Base-by-base conservation (phyloP, 2,888 invertebrate genomes). In the Polydrusus cervinus region DNA sequence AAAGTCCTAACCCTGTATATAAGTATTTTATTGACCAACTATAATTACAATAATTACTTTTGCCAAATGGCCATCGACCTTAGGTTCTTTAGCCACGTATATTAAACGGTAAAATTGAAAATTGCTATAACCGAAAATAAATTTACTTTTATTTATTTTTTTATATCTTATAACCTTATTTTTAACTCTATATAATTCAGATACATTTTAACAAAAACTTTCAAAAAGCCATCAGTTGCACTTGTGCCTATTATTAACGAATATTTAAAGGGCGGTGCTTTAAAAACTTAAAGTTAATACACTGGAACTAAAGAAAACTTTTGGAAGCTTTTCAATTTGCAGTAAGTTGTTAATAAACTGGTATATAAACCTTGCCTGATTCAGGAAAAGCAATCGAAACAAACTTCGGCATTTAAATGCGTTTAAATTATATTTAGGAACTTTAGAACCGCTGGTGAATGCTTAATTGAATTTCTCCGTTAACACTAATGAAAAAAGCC, bases 391-490 rank as follows among this genome's bases (percentile, higher is more conserved):
- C 51, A 51, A 51, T 51, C 51, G 51, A 51, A 51, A 51, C 51
- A 51, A 51, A 51, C 51, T 51, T 51, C 13, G 51, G 51, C 51
- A 51, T 51, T 51, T 51, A 51, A 51, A 51, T 51, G 51, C 51
- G 51, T 51, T 20, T 51, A 20, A 51, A 51, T 51, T 51, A 51
- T 51, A 51, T 51, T 51, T 51, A 51, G 51, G 20, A 20, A 51
- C 51, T 51, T 51, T 20, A 20, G 51, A 51, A 51, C 51, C 51
- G 51, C 11, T 20, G 51, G 51, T 51, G 51, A 51, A 51, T 51
- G 51, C 51, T 71, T 64, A 71, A 71, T 71, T 71, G 53, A 53
- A 64, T 71, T 64, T 61, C 64, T 71, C 55, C 53, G 71, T 71
- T 60, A 55, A 64, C 53, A 43, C 64, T 71, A 71, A 71, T 71